These are phyloP conservation scores for Diprion similis DNA, from an alignment of 1,140 invertebrate genomes.

Conservation along the genomic window DNA sequence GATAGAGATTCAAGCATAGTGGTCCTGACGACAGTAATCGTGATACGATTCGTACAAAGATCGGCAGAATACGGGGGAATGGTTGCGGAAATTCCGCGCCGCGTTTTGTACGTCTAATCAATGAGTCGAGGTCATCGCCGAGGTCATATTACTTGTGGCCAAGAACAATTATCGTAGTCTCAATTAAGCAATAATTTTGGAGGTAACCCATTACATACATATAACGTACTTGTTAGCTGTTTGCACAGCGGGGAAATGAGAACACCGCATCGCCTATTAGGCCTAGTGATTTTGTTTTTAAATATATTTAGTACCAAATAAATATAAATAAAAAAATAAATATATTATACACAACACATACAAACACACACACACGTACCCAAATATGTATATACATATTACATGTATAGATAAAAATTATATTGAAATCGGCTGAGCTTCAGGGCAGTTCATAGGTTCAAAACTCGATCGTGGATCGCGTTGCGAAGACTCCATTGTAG, in stretches of 20 bases:
- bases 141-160: not conserved
- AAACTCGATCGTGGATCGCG: not conserved
- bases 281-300: slow-evolving; percentile 56
- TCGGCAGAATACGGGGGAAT: not conserved
- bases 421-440: not conserved
- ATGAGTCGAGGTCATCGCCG: not conserved
- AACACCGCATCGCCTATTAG: slow-evolving; percentile 55
- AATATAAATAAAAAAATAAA: not conserved
- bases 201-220: not conserved
- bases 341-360: not conserved
- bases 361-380: too few relatives aligned
- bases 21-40: not conserved
- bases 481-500: not conserved
- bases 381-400: too few relatives aligned
- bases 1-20: not conserved
- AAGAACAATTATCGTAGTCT: not conserved
- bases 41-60: not conserved
- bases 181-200: not conserved
- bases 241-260: not conserved
- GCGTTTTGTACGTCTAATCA: not conserved
- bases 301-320: slow-evolving; percentile 30
- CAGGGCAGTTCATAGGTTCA: not conserved
- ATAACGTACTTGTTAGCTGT: not conserved
- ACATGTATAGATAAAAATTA: not conserved
- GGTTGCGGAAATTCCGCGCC: too few relatives aligned